A percentile compares a stretch with the other conserved stretches of the same genome.
phyloP scores from a whole-genome alignment of 2,797 vertebrate genomes.

The Cryptoblepharus egeriae region DNA sequence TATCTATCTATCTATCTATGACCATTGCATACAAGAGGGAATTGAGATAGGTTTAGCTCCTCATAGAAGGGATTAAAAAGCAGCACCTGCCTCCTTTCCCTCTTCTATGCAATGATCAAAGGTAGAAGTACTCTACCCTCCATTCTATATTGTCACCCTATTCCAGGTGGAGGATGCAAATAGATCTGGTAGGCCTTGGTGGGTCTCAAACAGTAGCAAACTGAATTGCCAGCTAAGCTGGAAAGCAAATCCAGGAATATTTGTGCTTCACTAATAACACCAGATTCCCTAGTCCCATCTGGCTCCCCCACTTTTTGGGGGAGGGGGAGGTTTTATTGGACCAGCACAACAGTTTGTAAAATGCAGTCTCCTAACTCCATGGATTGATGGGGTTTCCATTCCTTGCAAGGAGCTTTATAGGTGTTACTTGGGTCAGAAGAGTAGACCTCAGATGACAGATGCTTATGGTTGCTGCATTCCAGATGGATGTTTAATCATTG shows the following conservation, averaged over 20 bases:
- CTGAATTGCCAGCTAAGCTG: too few species aligned
- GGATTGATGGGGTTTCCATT: neutral
- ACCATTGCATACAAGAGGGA: too few species aligned
- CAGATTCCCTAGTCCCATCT: neutral
- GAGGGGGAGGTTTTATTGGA: slow-evolving; percentile 1
- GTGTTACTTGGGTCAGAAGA: slow-evolving; percentile 27
- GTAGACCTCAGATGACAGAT: neutral
- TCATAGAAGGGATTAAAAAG: too few species aligned
- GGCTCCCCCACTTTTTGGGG: too few species aligned
- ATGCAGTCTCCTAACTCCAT: neutral
- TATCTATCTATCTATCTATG: too few species aligned
- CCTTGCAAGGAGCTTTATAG: neutral
- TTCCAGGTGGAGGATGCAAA: too few species aligned
- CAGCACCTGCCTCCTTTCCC: too few species aligned
- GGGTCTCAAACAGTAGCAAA: too few species aligned
- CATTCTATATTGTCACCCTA: too few species aligned
- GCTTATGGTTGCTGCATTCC: neutral
- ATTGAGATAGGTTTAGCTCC: too few species aligned
- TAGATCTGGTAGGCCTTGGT: neutral
- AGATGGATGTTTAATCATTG: slow-evolving; percentile 31
- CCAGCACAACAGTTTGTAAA: neutral
- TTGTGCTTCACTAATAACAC: neutral
- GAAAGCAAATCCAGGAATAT: neutral
- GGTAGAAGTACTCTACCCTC: too few species aligned
- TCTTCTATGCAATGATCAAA: too few species aligned